Evolutionary conservation across 2,797 vertebrate species (phyloP).

Genomic region (Sciurus carolinensis): DNA sequence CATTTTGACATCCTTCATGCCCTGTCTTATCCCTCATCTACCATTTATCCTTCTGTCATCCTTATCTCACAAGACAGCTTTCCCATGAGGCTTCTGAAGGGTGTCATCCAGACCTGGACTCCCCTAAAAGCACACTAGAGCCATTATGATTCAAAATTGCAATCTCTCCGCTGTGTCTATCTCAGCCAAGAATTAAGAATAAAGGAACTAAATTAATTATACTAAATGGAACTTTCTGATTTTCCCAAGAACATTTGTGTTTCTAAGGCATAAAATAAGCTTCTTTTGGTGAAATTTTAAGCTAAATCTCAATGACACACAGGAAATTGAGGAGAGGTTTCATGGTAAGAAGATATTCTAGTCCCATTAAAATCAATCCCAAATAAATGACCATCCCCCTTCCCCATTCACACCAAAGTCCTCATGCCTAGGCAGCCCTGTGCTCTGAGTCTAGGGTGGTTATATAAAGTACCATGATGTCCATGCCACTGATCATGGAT

Average conservation of each 20-base stretch:
- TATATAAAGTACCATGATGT: neutral
- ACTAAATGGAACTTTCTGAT: neutral
- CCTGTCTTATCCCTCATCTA: neutral
- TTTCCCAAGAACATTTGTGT: conserved; percentile 29
- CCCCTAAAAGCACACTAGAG: neutral
- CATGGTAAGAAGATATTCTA: neutral
- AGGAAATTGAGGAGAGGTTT: neutral
- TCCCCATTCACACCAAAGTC: neutral
- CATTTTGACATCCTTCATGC: neutral
- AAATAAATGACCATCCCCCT: neutral
- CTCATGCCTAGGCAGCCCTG: too few species aligned
- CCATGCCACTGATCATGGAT: neutral
- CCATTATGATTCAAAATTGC: conserved; percentile 5
- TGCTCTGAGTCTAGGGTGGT: neutral
- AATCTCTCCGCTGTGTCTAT: neutral
- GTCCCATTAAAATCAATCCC: neutral
- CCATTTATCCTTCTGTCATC: neutral
- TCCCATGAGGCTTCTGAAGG: neutral
- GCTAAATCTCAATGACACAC: neutral
- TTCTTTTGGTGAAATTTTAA: neutral
- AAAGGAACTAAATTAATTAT: conserved; percentile 27
- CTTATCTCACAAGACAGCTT: neutral
- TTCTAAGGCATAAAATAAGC: neutral
- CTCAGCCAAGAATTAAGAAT: neutral
- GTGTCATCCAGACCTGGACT: neutral